These are phyloP conservation scores for Poeciliopsis gracilis DNA, from an alignment of 2,797 vertebrate genomes.

Conservation along the genomic window DNA sequence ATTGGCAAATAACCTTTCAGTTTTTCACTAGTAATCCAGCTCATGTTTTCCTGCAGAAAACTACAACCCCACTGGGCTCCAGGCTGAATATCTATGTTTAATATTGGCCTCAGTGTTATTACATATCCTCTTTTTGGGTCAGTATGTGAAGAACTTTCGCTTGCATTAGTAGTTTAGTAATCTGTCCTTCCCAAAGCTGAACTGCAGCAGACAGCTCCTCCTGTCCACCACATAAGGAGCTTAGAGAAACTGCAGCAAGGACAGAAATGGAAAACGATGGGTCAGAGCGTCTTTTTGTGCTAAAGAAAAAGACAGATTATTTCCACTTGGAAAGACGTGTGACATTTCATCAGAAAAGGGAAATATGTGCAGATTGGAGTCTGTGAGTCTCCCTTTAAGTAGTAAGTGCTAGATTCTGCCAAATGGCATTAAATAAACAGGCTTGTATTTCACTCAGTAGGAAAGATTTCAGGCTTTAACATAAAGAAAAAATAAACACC, in stretches of 20 bases:
- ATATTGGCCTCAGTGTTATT: constrained; percentile 14
- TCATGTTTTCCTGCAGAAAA: background rate
- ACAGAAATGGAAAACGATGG: constrained; percentile 14
- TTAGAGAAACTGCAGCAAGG: constrained; percentile 9
- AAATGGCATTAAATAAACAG: constrained; percentile 27
- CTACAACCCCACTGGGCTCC: background rate
- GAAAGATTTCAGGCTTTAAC: background rate
- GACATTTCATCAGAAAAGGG: constrained; percentile 12
- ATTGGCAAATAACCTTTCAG: background rate
- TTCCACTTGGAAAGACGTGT: constrained; percentile 8
- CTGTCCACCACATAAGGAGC: background rate
- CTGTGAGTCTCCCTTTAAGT: constrained; percentile 17
- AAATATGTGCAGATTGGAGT: constrained; percentile 21
- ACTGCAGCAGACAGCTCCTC: constrained; percentile 13
- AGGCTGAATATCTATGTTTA: constrained; percentile 3
- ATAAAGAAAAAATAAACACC: background rate
- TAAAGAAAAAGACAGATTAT: constrained; percentile 9
- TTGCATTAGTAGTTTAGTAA: background rate
- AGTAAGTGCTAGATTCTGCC: background rate
- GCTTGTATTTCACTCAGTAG: constrained; percentile 25
- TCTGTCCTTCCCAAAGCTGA: constrained; percentile 3
- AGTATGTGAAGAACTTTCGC: constrained; percentile 15
- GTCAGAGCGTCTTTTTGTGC: background rate
- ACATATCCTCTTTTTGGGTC: constrained; percentile 17
- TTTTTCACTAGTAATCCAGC: background rate